Evolutionary conservation across 2,888 invertebrate genomes (phyloP).

Genomic region (Lasioglossum villosulum): DNA sequence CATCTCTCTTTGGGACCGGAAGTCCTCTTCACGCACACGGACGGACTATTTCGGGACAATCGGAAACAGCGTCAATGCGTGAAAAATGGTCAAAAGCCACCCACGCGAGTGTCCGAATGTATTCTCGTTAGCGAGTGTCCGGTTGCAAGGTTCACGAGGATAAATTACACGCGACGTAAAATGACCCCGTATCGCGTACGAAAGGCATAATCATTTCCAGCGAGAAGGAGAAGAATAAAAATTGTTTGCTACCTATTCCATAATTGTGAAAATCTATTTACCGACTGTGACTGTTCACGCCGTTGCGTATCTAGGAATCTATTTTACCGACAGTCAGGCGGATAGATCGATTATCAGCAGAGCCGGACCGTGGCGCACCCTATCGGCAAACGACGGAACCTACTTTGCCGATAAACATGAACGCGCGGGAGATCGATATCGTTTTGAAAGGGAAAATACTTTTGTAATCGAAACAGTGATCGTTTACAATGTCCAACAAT

Average conservation of each 20-base stretch:
- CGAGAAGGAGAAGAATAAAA: neutral
- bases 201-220: neutral
- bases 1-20: neutral
- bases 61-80: neutral
- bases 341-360: neutral
- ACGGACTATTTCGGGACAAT: neutral
- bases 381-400: neutral
- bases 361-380: slow-evolving; percentile 28
- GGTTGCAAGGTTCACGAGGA: slow-evolving; percentile 31
- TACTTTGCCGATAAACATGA: slow-evolving; percentile 19
- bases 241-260: neutral
- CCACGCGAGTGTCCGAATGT: slow-evolving; percentile 27
- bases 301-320: neutral
- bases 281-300: neutral
- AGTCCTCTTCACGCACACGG: neutral
- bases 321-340: neutral
- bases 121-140: slow-evolving; percentile 23
- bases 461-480: neutral
- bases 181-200: neutral
- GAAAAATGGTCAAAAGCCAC: slow-evolving; percentile 19
- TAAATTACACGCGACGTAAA: slow-evolving; percentile 29
- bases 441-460: neutral
- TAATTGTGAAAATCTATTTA: neutral
- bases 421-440: neutral
- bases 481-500: neutral